Base-by-base conservation (phyloP, 2,113 vertebrate species). In the Morphnarchus princeps region DNA sequence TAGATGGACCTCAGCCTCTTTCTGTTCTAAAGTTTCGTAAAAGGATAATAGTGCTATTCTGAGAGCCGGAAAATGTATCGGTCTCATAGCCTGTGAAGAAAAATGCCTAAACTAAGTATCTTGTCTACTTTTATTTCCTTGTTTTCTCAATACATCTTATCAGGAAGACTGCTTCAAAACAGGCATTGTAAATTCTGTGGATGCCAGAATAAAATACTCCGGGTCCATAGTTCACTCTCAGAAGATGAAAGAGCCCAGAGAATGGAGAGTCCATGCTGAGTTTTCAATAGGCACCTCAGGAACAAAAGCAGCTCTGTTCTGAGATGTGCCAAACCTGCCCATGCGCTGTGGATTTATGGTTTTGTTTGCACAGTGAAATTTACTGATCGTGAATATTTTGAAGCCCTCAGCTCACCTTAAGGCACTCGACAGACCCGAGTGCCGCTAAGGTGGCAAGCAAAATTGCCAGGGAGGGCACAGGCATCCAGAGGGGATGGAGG, bases 91-190 rank as follows among this genome's bases (percentile, higher is more conserved):
- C 74, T 86, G 65, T 59, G 81, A 95, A 95, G 95, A 97, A 97
- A 93, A 93, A 96, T 90, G 59, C 72, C 67, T 93, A 47, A 93
- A 96, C 94, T 96, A 95, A 93, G 82, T 90, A 95, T 76, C 73
- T 87, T 95, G 82, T 40, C 71, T 97, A 80, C 88, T 96, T 97
- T 97, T 94, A 84, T 96, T 97, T 98, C 87, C 81, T 93, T 95
- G 78, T 92, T 97, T 97, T 91, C 93, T 94, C 83, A 92, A 63
- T 93, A 80, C n/a, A 71, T 90, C 90, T 97, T 93, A 94, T 86
- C 83, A 78, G 83, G 62, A 92, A 92, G 62, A 77, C 92, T 77
- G 71, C 78, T 94, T 97, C 93, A 95, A 97, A 97, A 95, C 71
- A 88, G 38, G 29, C 61, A 92, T 94, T 94, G 55, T 95, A 96